A percentile compares a stretch with the other conserved stretches of the same genome.
Conservation (phyloP, 2,888 invertebrate species). For the Drepanosiphum platanoidis region DNA sequence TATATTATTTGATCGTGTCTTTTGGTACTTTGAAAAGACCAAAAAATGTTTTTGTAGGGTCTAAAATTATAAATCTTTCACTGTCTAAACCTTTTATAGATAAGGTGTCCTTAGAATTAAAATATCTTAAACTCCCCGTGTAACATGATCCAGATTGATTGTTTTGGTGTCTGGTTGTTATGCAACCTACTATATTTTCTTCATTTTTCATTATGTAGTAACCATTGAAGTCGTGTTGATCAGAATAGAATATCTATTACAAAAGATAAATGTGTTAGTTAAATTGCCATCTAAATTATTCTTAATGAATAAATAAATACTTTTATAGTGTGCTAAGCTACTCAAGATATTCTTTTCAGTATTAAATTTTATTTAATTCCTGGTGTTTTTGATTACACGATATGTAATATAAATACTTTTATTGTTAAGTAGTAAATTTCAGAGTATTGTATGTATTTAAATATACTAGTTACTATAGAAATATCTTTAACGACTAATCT, state of each 20-base stretch:
- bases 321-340: too few species aligned
- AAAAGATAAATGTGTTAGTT: neutral
- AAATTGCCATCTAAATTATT: neutral
- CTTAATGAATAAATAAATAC: too few species aligned
- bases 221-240: constrained; percentile 58
- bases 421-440: too few species aligned
- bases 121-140: constrained; percentile 61
- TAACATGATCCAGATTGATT: constrained; percentile 57
- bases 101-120: constrained; percentile 46
- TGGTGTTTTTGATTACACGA: too few species aligned
- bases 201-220: constrained; percentile 59
- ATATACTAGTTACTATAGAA: too few species aligned
- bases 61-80: constrained; percentile 53
- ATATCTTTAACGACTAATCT: too few species aligned
- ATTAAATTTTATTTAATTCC: neutral
- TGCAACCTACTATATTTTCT: constrained; percentile 38
- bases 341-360: neutral
- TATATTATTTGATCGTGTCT: constrained; percentile 38
- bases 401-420: too few species aligned
- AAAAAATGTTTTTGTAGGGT: constrained; percentile 49
- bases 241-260: constrained; percentile 51
- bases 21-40: constrained; percentile 59
- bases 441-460: too few species aligned
- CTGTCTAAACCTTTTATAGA: constrained; percentile 48
- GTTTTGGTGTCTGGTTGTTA: constrained; percentile 25